A percentile compares a stretch with the other conserved stretches of the same genome.
Conservation (phyloP, 2,797 vertebrate genomes). For the Chaetodon trifasciatus region DNA sequence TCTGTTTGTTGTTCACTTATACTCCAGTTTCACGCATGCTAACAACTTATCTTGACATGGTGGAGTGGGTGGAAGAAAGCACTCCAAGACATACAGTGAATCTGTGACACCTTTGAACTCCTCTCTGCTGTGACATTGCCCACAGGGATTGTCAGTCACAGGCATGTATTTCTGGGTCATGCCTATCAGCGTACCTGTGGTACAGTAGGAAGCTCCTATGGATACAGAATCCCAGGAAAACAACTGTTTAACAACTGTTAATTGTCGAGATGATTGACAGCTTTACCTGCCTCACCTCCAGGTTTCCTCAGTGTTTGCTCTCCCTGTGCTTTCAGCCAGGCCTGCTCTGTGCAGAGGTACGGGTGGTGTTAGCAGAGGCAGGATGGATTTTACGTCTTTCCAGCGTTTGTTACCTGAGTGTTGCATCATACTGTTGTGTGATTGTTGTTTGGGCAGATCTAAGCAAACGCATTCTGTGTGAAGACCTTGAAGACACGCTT, state of each 20-base stretch:
- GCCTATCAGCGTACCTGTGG: not conserved
- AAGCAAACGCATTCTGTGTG: not conserved
- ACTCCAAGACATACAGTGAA: not conserved
- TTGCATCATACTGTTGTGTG: slow-evolving; percentile 25
- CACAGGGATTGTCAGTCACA: not conserved
- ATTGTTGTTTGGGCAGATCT: slow-evolving; percentile 4
- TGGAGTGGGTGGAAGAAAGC: not conserved
- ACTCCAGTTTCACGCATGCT: not conserved
- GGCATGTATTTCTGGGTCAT: not conserved
- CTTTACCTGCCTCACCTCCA: not conserved
- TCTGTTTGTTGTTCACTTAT: not conserved
- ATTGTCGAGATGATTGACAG: not conserved
- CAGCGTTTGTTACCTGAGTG: slow-evolving; percentile 3
- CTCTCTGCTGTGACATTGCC: not conserved
- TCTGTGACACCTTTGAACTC: not conserved
- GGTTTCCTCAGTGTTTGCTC: not conserved
- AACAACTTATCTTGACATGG: too few species aligned
- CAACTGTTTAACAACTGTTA: not conserved
- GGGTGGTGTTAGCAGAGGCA: not conserved
- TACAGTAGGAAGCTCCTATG: not conserved
- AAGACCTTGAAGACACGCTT: slow-evolving; percentile 9
- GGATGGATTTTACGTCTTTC: slow-evolving; percentile 6
- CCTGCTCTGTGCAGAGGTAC: not conserved
- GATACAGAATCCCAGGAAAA: not conserved
- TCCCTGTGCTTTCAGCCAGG: not conserved